A percentile compares a stretch with the other conserved stretches of the same genome.
Evolutionary conservation across 2,888 invertebrate species (phyloP).

Genomic region (Bibio marci): DNA sequence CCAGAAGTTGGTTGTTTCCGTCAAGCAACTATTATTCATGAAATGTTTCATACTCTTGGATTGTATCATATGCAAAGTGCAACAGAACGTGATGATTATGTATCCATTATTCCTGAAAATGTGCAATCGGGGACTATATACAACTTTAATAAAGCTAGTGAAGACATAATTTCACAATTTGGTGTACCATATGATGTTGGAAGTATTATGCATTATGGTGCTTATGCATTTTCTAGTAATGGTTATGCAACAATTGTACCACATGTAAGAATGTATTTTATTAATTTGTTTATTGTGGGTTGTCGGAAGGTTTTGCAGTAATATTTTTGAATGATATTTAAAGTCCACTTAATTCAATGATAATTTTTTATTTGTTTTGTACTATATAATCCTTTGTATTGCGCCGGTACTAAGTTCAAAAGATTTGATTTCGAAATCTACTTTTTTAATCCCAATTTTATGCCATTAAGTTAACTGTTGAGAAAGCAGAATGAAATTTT

Average conservation of each 20-base stretch:
- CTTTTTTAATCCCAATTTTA: too few species aligned
- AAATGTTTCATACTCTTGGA: constrained; percentile 59
- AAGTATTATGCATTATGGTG: constrained; percentile 66
- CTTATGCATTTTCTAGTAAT: constrained; percentile 53
- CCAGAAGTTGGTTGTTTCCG: constrained; percentile 22
- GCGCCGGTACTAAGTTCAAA: too few species aligned
- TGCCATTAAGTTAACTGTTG: too few species aligned
- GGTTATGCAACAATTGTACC: constrained; percentile 49
- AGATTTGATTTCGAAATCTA: too few species aligned
- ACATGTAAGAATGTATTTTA: constrained; percentile 1
- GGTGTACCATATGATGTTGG: constrained; percentile 56
- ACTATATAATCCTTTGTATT: background rate
- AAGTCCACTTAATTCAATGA: background rate
- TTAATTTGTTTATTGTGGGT: too few species aligned
- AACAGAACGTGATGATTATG: constrained; percentile 51
- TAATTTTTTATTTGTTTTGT: background rate
- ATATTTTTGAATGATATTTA: background rate
- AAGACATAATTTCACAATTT: constrained; percentile 37
- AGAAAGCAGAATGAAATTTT: too few species aligned
- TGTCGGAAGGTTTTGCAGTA: too few species aligned
- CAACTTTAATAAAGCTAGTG: constrained; percentile 51
- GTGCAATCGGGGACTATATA: constrained; percentile 35
- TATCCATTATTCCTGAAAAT: constrained; percentile 32
- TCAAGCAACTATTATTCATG: constrained; percentile 47
- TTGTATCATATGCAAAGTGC: constrained; percentile 70